Evolutionary conservation across 2,888 invertebrate species (phyloP), one percentile per base, ranked within the genome.

Genomic region (Toxonevra muliebris): DNA sequence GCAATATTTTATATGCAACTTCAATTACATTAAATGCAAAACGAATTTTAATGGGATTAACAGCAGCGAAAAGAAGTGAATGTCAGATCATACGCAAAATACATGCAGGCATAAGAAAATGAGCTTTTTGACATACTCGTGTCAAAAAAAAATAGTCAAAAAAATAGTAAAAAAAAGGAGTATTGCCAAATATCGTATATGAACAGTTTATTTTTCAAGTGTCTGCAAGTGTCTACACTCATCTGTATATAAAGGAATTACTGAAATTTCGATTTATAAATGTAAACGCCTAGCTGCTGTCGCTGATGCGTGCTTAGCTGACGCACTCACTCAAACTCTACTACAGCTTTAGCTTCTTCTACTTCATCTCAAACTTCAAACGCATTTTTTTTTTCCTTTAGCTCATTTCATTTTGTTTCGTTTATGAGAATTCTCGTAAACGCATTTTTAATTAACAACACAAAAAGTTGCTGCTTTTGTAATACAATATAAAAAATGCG

Each of bases 11-110:
- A 15, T 53, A 8, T 19, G 15, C 0, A 53, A 53, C 12, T 53
- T 53, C 15, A 53, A 53, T 53, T 53, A 53, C 53, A 15, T n/a
- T 11, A n/a, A 19, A n/a, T 7, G 15, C n/a, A n/a, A 7, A 48
- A 53, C 53, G n/a, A 9, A 19, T 53, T 53, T 53, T 53, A 53
- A 53, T 53, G 53, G 19, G 53, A 53, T 53, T 53, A 53, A 19
- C 19, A 5, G n/a, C 8, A 11, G 48, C 9, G 48, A 48, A 15
- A 5, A 15, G 10, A 8, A 48, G n/a, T 10, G 48, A 48, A 15
- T 48, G 48, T 10, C 48, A 48, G 5, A 48, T 48, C 48, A 15
- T 15, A 10, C 48, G 48, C 48, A 7, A 48, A 2, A 15, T 15
- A 12, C 53, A 53, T 19, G 7, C 12, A 12, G 53, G 12, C 53